Percentiles rank a stretch among this genome's conserved stretches.
phyloP scores from a whole-genome alignment of 2,113 vertebrate genomes.

The Onychorhynchus coronatus region DNA sequence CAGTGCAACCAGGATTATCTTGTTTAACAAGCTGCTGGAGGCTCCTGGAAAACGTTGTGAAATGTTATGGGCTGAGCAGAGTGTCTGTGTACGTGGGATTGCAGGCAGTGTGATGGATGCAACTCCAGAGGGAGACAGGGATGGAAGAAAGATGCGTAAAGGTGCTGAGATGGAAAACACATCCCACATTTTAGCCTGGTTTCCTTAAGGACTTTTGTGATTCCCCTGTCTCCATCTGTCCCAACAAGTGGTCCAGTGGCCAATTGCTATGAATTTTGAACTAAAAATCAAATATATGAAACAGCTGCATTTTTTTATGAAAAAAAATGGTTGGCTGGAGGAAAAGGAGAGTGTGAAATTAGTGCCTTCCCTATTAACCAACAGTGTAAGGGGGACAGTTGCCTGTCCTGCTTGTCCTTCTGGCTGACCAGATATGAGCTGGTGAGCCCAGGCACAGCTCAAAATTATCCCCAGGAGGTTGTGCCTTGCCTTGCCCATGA shows the following conservation, averaged over 20 bases:
- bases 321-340: neutral
- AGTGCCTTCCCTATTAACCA: neutral
- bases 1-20: neutral
- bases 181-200: neutral
- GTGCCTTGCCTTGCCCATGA: neutral
- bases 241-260: neutral
- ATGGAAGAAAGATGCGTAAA: neutral
- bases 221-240: neutral
- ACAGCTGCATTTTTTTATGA: neutral
- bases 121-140: neutral
- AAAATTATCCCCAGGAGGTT: neutral
- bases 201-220: neutral
- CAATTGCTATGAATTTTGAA: neutral
- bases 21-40: neutral
- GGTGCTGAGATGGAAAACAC: neutral
- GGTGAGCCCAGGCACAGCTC: neutral
- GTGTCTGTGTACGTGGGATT: neutral
- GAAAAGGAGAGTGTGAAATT: neutral
- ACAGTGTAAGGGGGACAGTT: neutral
- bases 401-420: neutral
- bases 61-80: neutral
- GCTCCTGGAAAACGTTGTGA: neutral
- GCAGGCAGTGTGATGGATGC: neutral
- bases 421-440: neutral
- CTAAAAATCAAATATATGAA: neutral